phyloP scores from a whole-genome alignment of 1,140 invertebrate genomes.

The Drosophila chauvacae region DNA sequence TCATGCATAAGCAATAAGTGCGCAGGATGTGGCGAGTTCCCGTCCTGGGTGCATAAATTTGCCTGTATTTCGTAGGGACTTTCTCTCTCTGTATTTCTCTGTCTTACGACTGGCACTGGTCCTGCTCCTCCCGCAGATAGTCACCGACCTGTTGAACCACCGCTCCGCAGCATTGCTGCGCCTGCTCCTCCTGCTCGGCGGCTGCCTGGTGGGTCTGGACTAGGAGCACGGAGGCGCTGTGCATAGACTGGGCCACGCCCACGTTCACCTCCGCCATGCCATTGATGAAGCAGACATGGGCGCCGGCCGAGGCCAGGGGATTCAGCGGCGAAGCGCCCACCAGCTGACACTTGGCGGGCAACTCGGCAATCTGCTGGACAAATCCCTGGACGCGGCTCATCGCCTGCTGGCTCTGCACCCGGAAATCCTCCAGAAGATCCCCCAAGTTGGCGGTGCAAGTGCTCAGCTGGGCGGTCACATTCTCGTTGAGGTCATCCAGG shows the following conservation, averaged over 20 bases:
- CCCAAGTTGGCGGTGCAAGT: slow-evolving; percentile 39
- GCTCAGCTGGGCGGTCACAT: slow-evolving; percentile 49
- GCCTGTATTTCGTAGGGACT: slow-evolving; percentile 45
- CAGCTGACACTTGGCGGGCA: slow-evolving; percentile 48
- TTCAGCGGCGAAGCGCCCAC: slow-evolving; percentile 20
- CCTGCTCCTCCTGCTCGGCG: slow-evolving; percentile 44
- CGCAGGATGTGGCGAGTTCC: slow-evolving; percentile 58
- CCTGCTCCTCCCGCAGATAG: slow-evolving; percentile 57
- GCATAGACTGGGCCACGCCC: slow-evolving; percentile 59
- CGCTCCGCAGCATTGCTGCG: slow-evolving; percentile 37
- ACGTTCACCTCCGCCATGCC: slow-evolving; percentile 58
- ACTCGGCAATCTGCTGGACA: slow-evolving; percentile 55
- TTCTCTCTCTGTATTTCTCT: background rate
- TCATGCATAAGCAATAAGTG: slow-evolving; percentile 74
- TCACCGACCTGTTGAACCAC: slow-evolving; percentile 46
- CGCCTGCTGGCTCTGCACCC: slow-evolving; percentile 32
- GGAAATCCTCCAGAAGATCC: slow-evolving; percentile 22
- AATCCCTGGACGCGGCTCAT: slow-evolving; percentile 44
- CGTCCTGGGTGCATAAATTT: slow-evolving; percentile 73
- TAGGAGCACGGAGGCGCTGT: slow-evolving; percentile 56
- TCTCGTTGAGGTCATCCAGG: slow-evolving; percentile 58
- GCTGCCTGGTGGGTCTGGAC: slow-evolving; percentile 48
- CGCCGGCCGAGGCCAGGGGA: slow-evolving; percentile 21
- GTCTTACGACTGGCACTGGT: slow-evolving; percentile 41
- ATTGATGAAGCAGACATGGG: slow-evolving; percentile 57